Conservation (phyloP, 30 jellyfish, hydroid and myxozoan species). For the Aurelia aurita region DNA sequence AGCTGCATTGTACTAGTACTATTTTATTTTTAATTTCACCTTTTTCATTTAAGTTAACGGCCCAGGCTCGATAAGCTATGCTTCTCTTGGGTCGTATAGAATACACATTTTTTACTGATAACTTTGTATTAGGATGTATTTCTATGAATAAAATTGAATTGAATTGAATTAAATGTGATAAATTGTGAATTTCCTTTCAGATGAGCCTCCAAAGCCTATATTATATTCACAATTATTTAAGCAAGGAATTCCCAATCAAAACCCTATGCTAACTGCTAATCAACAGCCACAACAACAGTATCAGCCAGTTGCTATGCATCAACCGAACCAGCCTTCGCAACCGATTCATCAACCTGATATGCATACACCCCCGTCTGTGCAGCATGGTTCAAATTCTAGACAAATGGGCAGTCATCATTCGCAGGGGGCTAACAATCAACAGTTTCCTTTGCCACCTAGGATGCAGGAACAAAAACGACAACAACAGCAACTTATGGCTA, state of each 20-base stretch:
- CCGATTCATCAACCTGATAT: background rate
- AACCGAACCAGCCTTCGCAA: background rate
- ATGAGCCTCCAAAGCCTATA: conserved; percentile 16
- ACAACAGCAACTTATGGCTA: too few relatives aligned
- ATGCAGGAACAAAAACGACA: conserved; percentile 48
- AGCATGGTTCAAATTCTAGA: conserved; percentile 4
- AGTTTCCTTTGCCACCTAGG: conserved; percentile 51
- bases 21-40: too few relatives aligned
- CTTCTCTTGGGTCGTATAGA: too few relatives aligned
- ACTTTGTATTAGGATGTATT: too few relatives aligned
- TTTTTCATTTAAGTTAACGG: too few relatives aligned
- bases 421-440: conserved; percentile 7
- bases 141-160: too few relatives aligned
- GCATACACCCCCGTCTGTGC: conserved; percentile 21
- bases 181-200: background rate
- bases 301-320: conserved; percentile 26
- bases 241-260: conserved; percentile 5
- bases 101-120: too few relatives aligned
- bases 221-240: conserved; percentile 32
- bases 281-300: conserved; percentile 43
- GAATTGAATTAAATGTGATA: too few relatives aligned
- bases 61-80: too few relatives aligned
- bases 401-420: conserved; percentile 31
- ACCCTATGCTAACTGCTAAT: background rate
- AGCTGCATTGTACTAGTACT: too few relatives aligned